A percentile compares a stretch with the other conserved stretches of the same genome.
Conservation (phyloP, 2,797 vertebrate species). For the Apogon hyalosoma region DNA sequence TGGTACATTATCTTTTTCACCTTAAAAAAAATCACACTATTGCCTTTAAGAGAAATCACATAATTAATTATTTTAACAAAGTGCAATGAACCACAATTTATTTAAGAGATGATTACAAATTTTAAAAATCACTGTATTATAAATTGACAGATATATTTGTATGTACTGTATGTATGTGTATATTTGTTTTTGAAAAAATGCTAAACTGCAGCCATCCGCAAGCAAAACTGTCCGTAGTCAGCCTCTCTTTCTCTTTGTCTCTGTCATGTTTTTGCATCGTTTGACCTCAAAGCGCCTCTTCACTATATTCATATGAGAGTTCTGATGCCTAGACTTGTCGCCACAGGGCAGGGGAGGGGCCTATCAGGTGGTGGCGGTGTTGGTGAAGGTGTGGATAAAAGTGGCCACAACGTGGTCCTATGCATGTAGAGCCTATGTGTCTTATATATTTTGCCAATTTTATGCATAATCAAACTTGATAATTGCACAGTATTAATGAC, state of each 20-base stretch:
- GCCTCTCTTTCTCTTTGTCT: slow-evolving; percentile 46
- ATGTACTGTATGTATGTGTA: slow-evolving; percentile 79
- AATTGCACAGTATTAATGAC: slow-evolving; percentile 84
- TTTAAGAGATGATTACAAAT: slow-evolving; percentile 88
- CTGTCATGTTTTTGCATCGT: slow-evolving; percentile 50
- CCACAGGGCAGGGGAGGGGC: slow-evolving; percentile 3
- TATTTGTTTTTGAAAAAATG: slow-evolving; percentile 72
- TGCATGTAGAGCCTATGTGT: slow-evolving; percentile 58
- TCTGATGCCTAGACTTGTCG: slow-evolving; percentile 40
- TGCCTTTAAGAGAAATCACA: slow-evolving; percentile 85
- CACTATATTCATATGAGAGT: slow-evolving; percentile 38
- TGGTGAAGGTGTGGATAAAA: slow-evolving; percentile 17
- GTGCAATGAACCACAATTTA: slow-evolving; percentile 87
- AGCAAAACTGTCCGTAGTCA: slow-evolving; percentile 59
- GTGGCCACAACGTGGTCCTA: slow-evolving; percentile 46
- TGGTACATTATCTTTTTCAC: slow-evolving; percentile 85
- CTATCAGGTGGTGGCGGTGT: neutral
- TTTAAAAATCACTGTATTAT: slow-evolving; percentile 81
- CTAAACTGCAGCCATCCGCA: slow-evolving; percentile 70
- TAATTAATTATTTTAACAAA: slow-evolving; percentile 88
- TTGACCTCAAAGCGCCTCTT: slow-evolving; percentile 67
- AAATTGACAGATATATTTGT: slow-evolving; percentile 84
- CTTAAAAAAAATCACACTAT: slow-evolving; percentile 85
- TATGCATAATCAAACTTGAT: slow-evolving; percentile 76
- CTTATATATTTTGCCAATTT: slow-evolving; percentile 54